A percentile compares a stretch with the other conserved stretches of the same genome.
Conservation (phyloP, 2,113 vertebrate genomes). For the Gnathonemus echidnorhynchus region DNA sequence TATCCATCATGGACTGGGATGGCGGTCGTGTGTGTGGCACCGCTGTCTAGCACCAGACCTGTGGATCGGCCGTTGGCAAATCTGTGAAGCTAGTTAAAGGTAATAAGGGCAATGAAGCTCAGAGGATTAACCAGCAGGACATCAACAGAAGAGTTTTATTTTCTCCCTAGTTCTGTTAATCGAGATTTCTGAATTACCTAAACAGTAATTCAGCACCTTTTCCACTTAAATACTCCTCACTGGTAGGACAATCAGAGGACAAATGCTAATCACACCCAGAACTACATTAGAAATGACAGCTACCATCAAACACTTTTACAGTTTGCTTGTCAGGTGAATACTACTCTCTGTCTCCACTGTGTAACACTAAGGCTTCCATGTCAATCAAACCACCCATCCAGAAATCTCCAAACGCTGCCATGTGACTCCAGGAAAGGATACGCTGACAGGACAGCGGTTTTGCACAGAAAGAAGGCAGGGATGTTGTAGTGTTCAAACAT, state of each 20-base stretch:
- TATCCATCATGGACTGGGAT: slow-evolving; percentile 98
- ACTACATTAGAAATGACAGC: background rate
- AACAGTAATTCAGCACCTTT: background rate
- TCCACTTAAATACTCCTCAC: background rate
- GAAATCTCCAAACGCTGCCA: background rate
- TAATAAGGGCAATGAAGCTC: background rate
- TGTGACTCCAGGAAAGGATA: slow-evolving; percentile 66
- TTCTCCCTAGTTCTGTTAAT: background rate
- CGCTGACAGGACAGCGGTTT: slow-evolving; percentile 94
- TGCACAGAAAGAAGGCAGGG: slow-evolving; percentile 97
- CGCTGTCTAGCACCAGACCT: slow-evolving; percentile 90
- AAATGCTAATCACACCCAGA: background rate
- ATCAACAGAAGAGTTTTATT: background rate
- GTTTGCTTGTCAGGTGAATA: background rate
- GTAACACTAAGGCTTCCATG: background rate
- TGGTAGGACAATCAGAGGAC: background rate
- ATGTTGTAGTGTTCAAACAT: slow-evolving; percentile 99
- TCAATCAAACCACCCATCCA: background rate
- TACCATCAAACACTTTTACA: background rate
- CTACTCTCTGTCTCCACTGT: background rate
- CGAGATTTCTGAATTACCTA: background rate
- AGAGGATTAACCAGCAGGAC: background rate
- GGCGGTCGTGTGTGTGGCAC: slow-evolving; percentile 94
- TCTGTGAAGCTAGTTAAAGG: slow-evolving; percentile 38
- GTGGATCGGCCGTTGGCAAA: slow-evolving; percentile 98